A percentile compares a stretch with the other conserved stretches of the same genome.
Conservation (phyloP, 2,797 vertebrate species). For the Sebastes cheni region DNA sequence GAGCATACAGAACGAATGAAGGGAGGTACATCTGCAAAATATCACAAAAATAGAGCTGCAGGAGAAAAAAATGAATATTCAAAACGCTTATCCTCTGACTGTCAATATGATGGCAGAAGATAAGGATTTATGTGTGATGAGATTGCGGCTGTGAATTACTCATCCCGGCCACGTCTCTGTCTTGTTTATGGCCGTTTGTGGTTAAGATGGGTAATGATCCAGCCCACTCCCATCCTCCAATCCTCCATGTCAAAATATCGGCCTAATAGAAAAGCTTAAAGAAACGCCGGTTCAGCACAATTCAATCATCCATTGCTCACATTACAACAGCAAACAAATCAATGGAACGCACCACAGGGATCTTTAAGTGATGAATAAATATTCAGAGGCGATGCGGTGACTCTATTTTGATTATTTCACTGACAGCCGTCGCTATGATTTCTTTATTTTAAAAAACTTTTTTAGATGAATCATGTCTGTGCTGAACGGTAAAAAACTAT, state of each 20-base stretch:
- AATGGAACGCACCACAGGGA: constrained; percentile 60
- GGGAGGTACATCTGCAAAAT: constrained; percentile 28
- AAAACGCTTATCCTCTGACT: constrained; percentile 61
- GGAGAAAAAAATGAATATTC: constrained; percentile 29
- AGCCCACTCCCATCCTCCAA: background rate
- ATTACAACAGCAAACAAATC: constrained; percentile 65
- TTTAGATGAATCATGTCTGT: constrained; percentile 18
- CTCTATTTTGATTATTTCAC: constrained; percentile 31
- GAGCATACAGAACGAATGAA: constrained; percentile 16
- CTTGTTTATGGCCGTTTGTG: constrained; percentile 64
- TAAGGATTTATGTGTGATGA: constrained; percentile 64
- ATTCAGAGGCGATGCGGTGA: constrained; percentile 22
- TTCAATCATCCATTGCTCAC: constrained; percentile 61
- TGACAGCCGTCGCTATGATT: background rate
- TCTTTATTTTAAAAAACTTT: background rate
- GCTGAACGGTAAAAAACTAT: constrained; percentile 29
- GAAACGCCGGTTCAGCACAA: constrained; percentile 64
- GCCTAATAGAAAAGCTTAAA: constrained; percentile 49
- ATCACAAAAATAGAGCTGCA: constrained; percentile 36
- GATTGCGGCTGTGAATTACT: constrained; percentile 53
- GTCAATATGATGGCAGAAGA: constrained; percentile 56
- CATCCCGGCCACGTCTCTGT: constrained; percentile 50
- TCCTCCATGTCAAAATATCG: constrained; percentile 53
- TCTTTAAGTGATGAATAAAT: constrained; percentile 50
- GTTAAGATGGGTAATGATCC: constrained; percentile 64